A percentile compares a stretch with the other conserved stretches of the same genome.
phyloP scores from a whole-genome alignment of 1,140 invertebrate genomes.

The Dermatophagoides farinae region DNA sequence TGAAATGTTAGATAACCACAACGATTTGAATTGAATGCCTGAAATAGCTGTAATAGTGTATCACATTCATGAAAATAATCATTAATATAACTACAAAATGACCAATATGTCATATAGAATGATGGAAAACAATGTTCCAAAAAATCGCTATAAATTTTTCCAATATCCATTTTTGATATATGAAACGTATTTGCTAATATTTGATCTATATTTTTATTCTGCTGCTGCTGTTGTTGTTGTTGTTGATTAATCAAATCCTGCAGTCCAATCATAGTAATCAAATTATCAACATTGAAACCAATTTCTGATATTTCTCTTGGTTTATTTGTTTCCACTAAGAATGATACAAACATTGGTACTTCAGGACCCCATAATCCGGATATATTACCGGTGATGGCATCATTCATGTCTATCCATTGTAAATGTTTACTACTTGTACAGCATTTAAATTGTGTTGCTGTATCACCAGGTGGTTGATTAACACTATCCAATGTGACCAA shows the following conservation, averaged over 20 bases:
- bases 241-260: neutral
- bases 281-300: neutral
- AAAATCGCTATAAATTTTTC: constrained; percentile 12
- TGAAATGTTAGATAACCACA: neutral
- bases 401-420: constrained; percentile 4
- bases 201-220: constrained; percentile 1
- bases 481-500: neutral
- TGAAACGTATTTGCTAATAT: constrained; percentile 4
- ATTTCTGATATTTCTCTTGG: neutral
- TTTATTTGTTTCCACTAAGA: neutral
- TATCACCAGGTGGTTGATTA: neutral
- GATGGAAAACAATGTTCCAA: constrained; percentile 15
- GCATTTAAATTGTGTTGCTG: neutral
- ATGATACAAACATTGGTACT: neutral
- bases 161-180: constrained; percentile 3
- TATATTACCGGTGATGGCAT: constrained; percentile 4
- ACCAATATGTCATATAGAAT: constrained; percentile 9
- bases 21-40: neutral
- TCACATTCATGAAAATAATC: neutral
- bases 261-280: neutral
- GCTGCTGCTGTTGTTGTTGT: neutral
- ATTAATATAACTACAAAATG: constrained; percentile 15
- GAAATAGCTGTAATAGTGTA: neutral
- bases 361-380: constrained; percentile 12
- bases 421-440: constrained; percentile 9